Evolutionary conservation across 2,888 invertebrate species (phyloP).

Genomic region (Watsonalla binaria): DNA sequence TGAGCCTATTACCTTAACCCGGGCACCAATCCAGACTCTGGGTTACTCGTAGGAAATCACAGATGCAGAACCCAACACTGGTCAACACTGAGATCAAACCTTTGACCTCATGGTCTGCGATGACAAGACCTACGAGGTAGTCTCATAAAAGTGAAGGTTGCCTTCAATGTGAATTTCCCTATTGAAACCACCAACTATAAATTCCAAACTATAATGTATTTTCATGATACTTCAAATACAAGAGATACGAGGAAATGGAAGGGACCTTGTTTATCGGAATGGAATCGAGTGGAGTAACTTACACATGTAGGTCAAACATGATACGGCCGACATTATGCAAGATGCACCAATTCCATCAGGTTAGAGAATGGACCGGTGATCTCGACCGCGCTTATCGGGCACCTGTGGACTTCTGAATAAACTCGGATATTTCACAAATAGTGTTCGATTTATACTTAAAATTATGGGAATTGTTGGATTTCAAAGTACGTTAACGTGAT

Average conservation of each 20-base stretch:
- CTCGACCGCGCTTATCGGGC: conserved; percentile 56
- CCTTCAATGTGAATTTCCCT: too few species aligned
- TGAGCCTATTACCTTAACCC: too few species aligned
- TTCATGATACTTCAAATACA: not conserved
- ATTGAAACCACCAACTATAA: too few species aligned
- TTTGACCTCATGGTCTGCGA: too few species aligned
- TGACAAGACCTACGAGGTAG: too few species aligned
- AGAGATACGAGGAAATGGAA: not conserved
- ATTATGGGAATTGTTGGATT: not conserved
- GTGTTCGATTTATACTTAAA: conserved; percentile 4
- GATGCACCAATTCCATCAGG: conserved; percentile 58
- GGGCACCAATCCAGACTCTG: too few species aligned
- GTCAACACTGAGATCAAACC: too few species aligned
- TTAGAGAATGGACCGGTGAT: conserved; percentile 37
- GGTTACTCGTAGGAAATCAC: too few species aligned
- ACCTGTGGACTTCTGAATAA: conserved; percentile 65
- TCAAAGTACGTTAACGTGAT: not conserved
- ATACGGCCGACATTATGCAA: conserved; percentile 44
- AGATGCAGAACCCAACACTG: too few species aligned
- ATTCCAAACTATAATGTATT: too few species aligned
- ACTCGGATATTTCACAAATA: conserved; percentile 57
- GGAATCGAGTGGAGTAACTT: conserved; percentile 2
- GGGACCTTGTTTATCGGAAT: conserved; percentile 2
- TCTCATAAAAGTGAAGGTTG: too few species aligned
- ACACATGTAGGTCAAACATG: conserved; percentile 14